Percentiles rank a stretch among this genome's conserved stretches.
Conservation (phyloP, 2,113 vertebrate species). For the Nannobrachium achirus region DNA sequence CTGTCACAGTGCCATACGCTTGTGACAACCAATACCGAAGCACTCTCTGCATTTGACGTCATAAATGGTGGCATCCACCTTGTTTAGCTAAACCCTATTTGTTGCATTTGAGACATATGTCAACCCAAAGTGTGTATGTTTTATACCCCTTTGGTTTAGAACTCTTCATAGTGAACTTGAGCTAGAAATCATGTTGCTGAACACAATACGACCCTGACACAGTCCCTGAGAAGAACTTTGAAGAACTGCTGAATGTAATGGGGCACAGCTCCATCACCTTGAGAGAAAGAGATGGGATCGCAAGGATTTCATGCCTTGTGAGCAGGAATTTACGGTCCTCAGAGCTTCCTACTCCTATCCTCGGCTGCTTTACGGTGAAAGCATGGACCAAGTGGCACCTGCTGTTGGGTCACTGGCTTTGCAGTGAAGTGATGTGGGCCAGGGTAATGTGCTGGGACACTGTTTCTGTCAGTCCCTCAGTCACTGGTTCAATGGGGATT, state of each 20-base stretch:
- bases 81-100: no score
- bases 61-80: no score
- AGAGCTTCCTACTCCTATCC: not conserved
- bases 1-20: no score
- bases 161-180: no score
- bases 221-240: not conserved
- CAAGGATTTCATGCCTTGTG: not conserved
- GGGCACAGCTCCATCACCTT: not conserved
- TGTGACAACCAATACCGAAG: no score
- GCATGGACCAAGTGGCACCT: not conserved
- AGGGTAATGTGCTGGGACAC: conserved; percentile 8
- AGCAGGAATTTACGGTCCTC: not conserved
- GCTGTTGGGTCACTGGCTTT: not conserved
- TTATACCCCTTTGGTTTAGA: no score
- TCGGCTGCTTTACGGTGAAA: not conserved
- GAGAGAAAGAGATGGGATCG: not conserved
- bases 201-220: not conserved
- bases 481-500: not conserved
- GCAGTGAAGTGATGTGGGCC: not conserved
- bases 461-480: not conserved
- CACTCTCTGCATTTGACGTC: no score
- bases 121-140: no score
- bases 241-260: not conserved
- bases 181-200: no score
- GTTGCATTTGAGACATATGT: no score